Percentiles rank a stretch among this genome's conserved stretches.
Conservation (phyloP, 1,140 invertebrate species). For the Diorhabda carinulata region DNA sequence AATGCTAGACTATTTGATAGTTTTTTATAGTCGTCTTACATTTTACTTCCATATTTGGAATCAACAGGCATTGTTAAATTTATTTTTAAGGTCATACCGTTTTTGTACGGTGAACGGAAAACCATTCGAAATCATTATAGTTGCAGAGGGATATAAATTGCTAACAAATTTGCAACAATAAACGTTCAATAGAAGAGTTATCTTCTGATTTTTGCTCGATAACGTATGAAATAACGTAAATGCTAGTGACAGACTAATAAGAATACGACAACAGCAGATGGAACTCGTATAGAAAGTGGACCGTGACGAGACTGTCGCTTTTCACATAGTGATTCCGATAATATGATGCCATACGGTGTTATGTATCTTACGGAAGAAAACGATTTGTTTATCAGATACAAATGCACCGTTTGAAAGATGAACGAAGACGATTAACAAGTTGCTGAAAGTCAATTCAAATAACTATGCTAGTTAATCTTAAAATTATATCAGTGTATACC, state of each 20-base stretch:
- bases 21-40: too few species aligned
- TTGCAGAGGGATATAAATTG: slow-evolving; percentile 7
- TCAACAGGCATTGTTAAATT: too few species aligned
- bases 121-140: neutral
- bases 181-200: slow-evolving; percentile 26
- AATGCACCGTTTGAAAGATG: too few species aligned
- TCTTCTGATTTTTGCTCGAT: slow-evolving; percentile 30
- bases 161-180: slow-evolving; percentile 11
- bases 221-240: slow-evolving; percentile 29
- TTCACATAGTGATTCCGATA: neutral
- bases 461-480: too few species aligned
- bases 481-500: too few species aligned
- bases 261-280: slow-evolving; percentile 23
- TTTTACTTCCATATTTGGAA: too few species aligned
- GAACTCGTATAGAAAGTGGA: slow-evolving; percentile 28
- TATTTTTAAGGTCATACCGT: neutral
- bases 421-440: too few species aligned
- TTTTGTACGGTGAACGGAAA: neutral
- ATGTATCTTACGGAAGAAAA: neutral
- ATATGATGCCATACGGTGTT: neutral
- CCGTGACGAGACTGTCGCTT: slow-evolving; percentile 24
- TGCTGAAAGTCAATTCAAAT: too few species aligned
- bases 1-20: too few species aligned
- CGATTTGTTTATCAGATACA: too few species aligned
- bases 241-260: slow-evolving; percentile 25